Evolutionary conservation across 1,140 invertebrate species (phyloP), one percentile per base, ranked within the genome.

Genomic region (Neodiprion fabricii): DNA sequence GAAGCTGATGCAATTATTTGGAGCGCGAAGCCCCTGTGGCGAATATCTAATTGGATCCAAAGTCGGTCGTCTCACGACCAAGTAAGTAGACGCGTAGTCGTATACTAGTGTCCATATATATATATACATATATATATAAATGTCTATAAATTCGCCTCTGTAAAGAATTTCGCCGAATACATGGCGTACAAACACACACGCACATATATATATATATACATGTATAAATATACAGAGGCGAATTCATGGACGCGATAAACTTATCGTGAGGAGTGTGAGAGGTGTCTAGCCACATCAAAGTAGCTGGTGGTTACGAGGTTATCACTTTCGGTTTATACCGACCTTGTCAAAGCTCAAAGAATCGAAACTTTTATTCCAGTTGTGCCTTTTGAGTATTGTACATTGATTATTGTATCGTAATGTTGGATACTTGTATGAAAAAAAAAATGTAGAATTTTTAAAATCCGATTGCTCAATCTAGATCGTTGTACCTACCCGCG

Each of bases 1-100:
- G 5, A 0, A 61, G n/a, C 5, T 61, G 28, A 12, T 61, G 53
- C 11, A 61, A 61, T 17, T 40, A 40, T 40, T 61, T 17, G 53
- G n/a, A 61, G 53, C n/a, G 53, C 53, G 53, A 61, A 61, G 53
- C 53, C 53, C 53, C 53, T 61, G 53, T 5, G n/a, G 53, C 53
- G 11, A 17, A 61, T 12, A 12, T 14, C 11, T 61, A 61, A 61
- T 61, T 61, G 53, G 53, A 61, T 61, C n/a, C 53, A 61, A 61
- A 12, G n/a, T 17, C n/a, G 53, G 11, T 61, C 53, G 53, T 61
- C 53, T 61, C 28, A 40, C 28, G 28, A 40, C 28, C 28, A 40
- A 40, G 28, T 40, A 40, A 40, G 28, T 40, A 40, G 28, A 40
- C 28, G 28, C 5, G 28, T 40, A 40, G 28, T 40, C 28, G 28